phyloP scores from a whole-genome alignment of 1,140 invertebrate species.

The Macrotrachela quadricornifera region DNA sequence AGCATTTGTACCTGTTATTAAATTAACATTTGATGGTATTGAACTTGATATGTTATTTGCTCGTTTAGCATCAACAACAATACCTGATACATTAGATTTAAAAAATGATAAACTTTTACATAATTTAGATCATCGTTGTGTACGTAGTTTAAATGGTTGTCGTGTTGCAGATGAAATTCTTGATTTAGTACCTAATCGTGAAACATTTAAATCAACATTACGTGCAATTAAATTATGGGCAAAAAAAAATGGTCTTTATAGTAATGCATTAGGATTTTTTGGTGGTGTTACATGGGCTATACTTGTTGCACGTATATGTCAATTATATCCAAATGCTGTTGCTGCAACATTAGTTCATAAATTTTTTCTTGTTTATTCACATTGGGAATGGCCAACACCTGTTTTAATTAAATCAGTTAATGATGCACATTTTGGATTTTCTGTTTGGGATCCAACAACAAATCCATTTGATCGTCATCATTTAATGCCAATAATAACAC shows the following conservation, averaged over 20 bases:
- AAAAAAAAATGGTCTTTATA: conserved; percentile 87
- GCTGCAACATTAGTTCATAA: conserved; percentile 83
- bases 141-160: conserved; percentile 81
- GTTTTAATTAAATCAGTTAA: conserved; percentile 30
- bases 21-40: conserved; percentile 95
- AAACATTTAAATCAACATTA: conserved; percentile 74
- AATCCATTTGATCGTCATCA: conserved; percentile 75
- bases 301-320: conserved; percentile 87
- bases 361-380: conserved; percentile 69
- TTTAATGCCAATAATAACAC: conserved; percentile 98
- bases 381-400: conserved; percentile 51
- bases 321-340: conserved; percentile 87
- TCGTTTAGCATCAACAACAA: conserved; percentile 68
- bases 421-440: conserved; percentile 7
- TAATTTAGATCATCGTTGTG: conserved; percentile 85
- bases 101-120: conserved; percentile 71
- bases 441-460: conserved; percentile 21
- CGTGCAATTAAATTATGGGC: conserved; percentile 94
- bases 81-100: conserved; percentile 59
- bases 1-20: conserved; percentile 95
- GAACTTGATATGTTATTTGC: conserved; percentile 96
- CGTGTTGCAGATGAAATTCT: conserved; percentile 95
- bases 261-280: conserved; percentile 85
- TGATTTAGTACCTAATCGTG: conserved; percentile 73
- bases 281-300: conserved; percentile 99